Base-by-base conservation (phyloP, 2,888 invertebrate genomes). In the Cephus sareptanus region DNA sequence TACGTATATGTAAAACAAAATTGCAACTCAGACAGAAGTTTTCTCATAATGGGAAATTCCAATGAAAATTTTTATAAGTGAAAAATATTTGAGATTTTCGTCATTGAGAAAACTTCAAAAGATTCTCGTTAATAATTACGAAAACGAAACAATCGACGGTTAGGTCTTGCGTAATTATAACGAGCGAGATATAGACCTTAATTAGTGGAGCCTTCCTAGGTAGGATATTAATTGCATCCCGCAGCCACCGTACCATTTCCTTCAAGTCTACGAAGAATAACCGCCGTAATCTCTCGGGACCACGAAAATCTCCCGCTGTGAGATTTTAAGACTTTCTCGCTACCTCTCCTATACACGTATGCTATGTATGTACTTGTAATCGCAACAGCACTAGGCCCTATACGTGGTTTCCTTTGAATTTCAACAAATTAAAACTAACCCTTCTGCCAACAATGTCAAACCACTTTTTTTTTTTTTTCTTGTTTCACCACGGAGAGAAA, bases 201-300 rank as follows among this genome's bases (percentile, higher is more conserved):
- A 87, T 87, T 87, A 86, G 85, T 86, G 81, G 86, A 79, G 79
- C 82, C 81, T 77, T 80, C 76, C 83, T 78, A 81, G 83, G 85
- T 78, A 81, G 83, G 85, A 86, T 87, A 87, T 87, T 87, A 87
- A 87, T 87, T 56, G 56, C 56, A 56, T 56, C 56, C 23, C 9
- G 23, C 56, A 56, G 56, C 56, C 56, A 9, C 56, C 23, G 23
- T 15, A 56, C 23, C 23, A 23, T 23, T 56, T 23, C 56, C 56
- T 23, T 56, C 23, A 23, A 56, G 23, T 9, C 23, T 56, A 56
- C 23, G 23, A 56, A 56, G 56, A 23, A 56, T 56, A 56, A 56
- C 56, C 23, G 23, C 56, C 56, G 23, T 23, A 56, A 23, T 23
- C 56, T 56, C 56, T 56, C 56, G 56, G 56, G 23, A 56, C 56